phyloP scores from a whole-genome alignment of 2,113 vertebrate species.

The Rhinopithecus roxellana region DNA sequence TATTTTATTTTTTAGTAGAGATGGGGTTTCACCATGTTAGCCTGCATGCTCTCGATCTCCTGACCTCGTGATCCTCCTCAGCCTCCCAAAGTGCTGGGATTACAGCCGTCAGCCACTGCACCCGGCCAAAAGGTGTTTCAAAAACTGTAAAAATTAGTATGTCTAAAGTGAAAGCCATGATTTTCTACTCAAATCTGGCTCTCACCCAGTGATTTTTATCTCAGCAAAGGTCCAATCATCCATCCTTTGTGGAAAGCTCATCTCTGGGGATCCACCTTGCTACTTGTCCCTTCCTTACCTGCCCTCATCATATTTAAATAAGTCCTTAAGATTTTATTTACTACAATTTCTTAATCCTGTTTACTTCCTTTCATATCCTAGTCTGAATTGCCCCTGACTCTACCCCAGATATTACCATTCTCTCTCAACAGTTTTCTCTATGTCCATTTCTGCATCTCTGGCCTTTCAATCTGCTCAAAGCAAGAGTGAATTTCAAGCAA shows the following conservation, averaged over 20 bases:
- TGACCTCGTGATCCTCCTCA: too few species aligned
- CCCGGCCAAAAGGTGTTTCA: accelerated
- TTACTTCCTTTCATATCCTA: not conserved
- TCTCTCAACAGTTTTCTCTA: accelerated
- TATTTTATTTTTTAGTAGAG: too few species aligned
- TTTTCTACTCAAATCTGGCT: not conserved
- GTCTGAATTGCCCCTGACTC: accelerated
- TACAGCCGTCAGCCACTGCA: too few species aligned
- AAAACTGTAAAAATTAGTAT: not conserved
- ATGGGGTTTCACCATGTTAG: too few species aligned
- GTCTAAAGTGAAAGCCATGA: not conserved
- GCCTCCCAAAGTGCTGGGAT: too few species aligned
- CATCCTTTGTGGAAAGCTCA: not conserved
- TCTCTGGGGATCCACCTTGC: too few species aligned
- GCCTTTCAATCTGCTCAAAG: not conserved
- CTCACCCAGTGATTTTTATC: too few species aligned
- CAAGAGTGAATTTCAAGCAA: not conserved
- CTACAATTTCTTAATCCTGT: too few species aligned
- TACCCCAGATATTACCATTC: accelerated
- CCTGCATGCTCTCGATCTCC: too few species aligned
- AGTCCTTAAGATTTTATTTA: not conserved
- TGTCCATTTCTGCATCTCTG: too few species aligned
- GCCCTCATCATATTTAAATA: too few species aligned
- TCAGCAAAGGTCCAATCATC: accelerated
- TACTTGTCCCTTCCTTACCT: accelerated